Percentiles rank a stretch among this genome's conserved stretches.
Conservation (phyloP, 2,888 invertebrate species). For the Elegia similella region DNA sequence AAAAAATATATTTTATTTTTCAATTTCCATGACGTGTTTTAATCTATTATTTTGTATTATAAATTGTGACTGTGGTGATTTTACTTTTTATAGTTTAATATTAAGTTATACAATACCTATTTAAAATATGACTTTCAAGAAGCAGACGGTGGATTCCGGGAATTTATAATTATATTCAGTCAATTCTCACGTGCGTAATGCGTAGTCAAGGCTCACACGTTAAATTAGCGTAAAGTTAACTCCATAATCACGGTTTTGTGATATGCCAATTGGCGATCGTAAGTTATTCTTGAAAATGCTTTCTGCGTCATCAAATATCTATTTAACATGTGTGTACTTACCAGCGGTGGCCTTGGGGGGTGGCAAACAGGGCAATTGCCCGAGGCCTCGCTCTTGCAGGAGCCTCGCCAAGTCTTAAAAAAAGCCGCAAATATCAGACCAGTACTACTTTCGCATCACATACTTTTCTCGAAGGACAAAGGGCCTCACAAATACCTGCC, state of each 20-base stretch:
- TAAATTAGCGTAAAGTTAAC: slow-evolving; percentile 9
- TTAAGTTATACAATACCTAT: not conserved
- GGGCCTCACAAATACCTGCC: no score
- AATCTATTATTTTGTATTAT: no score
- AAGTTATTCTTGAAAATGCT: not conserved
- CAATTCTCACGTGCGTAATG: not conserved
- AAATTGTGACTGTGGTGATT: not conserved
- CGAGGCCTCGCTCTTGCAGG: no score
- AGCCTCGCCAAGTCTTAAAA: no score
- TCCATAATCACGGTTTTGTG: not conserved
- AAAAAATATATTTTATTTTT: no score
- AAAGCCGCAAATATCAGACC: no score
- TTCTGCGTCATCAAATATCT: not conserved
- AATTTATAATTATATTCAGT: not conserved
- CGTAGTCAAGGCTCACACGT: not conserved
- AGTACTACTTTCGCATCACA: no score
- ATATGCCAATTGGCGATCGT: not conserved
- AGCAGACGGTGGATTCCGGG: not conserved
- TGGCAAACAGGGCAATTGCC: no score
- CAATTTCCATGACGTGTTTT: no score
- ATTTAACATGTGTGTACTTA: no score
- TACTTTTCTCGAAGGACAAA: no score
- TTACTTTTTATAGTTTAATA: not conserved
- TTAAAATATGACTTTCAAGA: not conserved
- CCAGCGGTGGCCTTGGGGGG: no score